Evolutionary conservation across 2,888 invertebrate genomes (phyloP), one percentile per base, ranked within the genome.

Genomic region (Netelia fuscicornis): DNA sequence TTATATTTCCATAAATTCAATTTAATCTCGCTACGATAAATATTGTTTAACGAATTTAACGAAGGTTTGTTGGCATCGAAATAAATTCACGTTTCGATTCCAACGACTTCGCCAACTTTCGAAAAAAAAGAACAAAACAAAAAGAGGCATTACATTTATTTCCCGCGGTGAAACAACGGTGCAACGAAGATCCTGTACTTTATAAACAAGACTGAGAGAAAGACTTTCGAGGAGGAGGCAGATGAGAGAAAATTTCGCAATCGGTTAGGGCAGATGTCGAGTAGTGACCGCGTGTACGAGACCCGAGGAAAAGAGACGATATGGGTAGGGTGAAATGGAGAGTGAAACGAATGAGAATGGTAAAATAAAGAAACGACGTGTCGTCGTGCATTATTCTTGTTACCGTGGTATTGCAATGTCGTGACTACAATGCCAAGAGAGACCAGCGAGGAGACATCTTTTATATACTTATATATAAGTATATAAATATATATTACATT

Each of bases 361-460:
- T 74, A 84, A 79, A 76, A 83, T 77, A 86, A 86, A 86, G 79
- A 81, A 82, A 74, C 86, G 88, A 89, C 88, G 87, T 87, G 85
- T 87, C 83, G 81, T 83, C 79, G 86, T 84, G 88, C 85, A 88
- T 88, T 89, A 89, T 89, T 87, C 89, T 88, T 87, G 87, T 87
- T 84, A 77, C 70, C 79, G 82, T 86, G 83, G 87, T 82, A 82
- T 89, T 88, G 88, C 89, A 84, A 78, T 85, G 81, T 90, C 89
- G 89, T 90, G 91, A 91, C 90, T 90, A 90, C 90, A 91, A 90
- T 91, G 88, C 87, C 80, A 82, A 82, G 87, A 62, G 60, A 58
- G 20, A 64, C 80, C 48, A 56, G 17, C 48, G 23, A 56, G 68
- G 48, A 72, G 67, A 56, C 58, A 62, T 72, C 71, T 56, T 71